These are phyloP conservation scores for Sarotherodon lohbergeri DNA, from an alignment of 2,113 vertebrate genomes.

Conservation along the genomic window DNA sequence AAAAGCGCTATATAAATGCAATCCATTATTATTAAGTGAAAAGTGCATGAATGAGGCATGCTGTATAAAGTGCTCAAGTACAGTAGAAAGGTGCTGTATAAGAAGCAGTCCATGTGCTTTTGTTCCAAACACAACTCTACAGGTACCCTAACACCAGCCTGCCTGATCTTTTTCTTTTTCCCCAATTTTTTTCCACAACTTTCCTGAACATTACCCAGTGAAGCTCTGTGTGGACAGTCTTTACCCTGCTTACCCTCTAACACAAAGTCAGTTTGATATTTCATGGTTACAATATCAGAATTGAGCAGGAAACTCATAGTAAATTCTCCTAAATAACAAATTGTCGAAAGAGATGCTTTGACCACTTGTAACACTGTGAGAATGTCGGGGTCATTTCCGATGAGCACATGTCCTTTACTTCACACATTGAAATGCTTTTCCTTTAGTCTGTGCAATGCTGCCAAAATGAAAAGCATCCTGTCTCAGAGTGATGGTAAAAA, in stretches of 20 bases:
- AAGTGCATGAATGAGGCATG: neutral
- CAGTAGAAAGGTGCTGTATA: neutral
- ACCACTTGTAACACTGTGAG: neutral
- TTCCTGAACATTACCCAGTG: neutral
- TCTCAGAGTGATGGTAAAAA: neutral
- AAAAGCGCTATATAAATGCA: no score
- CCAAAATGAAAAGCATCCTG: neutral
- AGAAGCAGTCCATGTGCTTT: neutral
- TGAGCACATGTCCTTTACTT: neutral
- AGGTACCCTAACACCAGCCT: neutral
- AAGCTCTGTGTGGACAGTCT: neutral
- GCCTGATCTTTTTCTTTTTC: rapidly evolving
- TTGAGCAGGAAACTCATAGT: neutral
- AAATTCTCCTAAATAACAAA: neutral
- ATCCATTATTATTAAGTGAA: neutral
- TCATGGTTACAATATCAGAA: neutral
- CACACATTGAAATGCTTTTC: neutral
- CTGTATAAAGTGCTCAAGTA: neutral
- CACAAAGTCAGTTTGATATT: no score
- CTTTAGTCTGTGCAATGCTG: neutral
- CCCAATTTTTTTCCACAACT: neutral
- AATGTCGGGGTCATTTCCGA: neutral
- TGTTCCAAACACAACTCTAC: neutral
- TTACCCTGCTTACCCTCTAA: neutral
- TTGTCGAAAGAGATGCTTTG: neutral